phyloP scores from a whole-genome alignment of 2,113 vertebrate genomes.

The Albula goreensis region DNA sequence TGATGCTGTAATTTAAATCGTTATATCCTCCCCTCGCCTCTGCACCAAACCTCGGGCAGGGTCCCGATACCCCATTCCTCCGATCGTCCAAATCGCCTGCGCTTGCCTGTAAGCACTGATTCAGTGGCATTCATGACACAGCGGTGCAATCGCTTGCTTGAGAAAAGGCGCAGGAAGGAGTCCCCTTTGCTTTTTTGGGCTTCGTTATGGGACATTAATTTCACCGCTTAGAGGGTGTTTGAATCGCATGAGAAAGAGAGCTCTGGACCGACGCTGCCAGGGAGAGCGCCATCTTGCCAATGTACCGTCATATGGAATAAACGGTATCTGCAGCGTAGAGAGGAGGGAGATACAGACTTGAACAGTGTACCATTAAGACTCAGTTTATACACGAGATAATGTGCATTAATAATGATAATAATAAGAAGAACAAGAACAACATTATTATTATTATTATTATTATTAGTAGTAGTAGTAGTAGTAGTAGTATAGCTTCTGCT shows the following conservation, averaged over 20 bases:
- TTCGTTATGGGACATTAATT: slow-evolving; percentile 5
- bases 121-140: slow-evolving; percentile 11
- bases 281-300: slow-evolving; percentile 39
- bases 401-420: neutral
- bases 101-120: neutral
- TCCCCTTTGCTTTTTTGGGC: neutral
- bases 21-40: slow-evolving; percentile 28
- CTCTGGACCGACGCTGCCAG: slow-evolving; percentile 45
- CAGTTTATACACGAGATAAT: neutral
- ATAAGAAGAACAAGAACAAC: neutral
- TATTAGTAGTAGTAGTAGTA: too few species aligned
- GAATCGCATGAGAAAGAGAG: slow-evolving; percentile 21
- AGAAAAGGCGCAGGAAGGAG: neutral
- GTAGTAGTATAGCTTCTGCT: too few species aligned
- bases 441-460: too few species aligned
- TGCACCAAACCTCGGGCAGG: slow-evolving; percentile 39
- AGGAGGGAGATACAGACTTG: neutral
- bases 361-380: neutral
- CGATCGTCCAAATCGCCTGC: neutral
- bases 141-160: slow-evolving; percentile 8
- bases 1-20: slow-evolving; percentile 38
- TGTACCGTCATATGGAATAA: slow-evolving; percentile 19
- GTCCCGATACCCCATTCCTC: slow-evolving; percentile 28
- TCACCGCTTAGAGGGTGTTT: neutral
- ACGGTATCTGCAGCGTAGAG: slow-evolving; percentile 19